Evolutionary conservation across 2,797 vertebrate species (phyloP).

Genomic region (Anisognathus igniventris): DNA sequence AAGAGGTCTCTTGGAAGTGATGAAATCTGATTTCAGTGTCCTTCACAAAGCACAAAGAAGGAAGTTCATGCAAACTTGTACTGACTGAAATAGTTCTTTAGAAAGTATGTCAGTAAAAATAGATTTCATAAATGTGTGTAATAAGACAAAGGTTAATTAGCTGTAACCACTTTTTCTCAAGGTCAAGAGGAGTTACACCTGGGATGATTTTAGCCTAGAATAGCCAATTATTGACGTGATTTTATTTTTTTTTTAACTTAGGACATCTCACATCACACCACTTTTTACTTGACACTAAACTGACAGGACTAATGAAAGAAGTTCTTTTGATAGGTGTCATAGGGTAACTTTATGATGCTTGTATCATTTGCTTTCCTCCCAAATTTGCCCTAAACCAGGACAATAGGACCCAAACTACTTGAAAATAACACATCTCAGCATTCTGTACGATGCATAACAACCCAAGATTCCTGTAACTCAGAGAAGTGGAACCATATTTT

Average conservation of each 20-base stretch:
- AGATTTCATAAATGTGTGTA: not conserved
- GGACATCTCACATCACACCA: not conserved
- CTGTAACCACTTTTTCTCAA: not conserved
- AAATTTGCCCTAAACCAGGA: not conserved
- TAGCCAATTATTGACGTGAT: not conserved
- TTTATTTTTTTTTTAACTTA: not conserved
- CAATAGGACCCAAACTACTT: not conserved
- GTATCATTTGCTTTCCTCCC: not conserved
- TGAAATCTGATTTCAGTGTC: not conserved
- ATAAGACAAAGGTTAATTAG: slow-evolving; percentile 49
- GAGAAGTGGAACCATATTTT: not conserved
- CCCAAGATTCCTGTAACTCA: not conserved
- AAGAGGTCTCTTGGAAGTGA: not conserved
- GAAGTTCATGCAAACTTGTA: not conserved
- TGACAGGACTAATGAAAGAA: not conserved
- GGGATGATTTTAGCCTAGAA: slow-evolving; percentile 31
- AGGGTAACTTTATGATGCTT: not conserved
- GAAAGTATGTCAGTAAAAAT: slow-evolving; percentile 60
- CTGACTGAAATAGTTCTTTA: not conserved
- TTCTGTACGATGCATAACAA: not conserved
- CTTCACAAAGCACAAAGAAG: not conserved
- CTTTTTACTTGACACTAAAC: not conserved
- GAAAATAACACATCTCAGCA: not conserved
- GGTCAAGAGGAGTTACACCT: slow-evolving; percentile 30
- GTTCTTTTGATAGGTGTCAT: not conserved